Conservation (phyloP, 2,113 vertebrate species). For the Vidua macroura region DNA sequence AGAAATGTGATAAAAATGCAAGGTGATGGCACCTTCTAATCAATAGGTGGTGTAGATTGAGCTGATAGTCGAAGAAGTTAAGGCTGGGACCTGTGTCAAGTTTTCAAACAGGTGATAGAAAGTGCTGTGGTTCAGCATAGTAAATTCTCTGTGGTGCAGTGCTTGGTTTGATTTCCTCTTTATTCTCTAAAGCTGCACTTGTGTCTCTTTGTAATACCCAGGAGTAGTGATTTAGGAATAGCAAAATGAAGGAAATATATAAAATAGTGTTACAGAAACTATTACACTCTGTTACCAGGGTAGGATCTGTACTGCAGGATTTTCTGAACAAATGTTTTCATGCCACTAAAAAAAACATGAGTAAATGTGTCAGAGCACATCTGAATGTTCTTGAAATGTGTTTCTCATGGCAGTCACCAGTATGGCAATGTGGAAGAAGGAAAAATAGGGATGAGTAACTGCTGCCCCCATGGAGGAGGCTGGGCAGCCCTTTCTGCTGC, state of each 20-base stretch:
- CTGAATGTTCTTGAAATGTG: background rate
- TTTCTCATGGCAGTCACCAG: background rate
- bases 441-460: background rate
- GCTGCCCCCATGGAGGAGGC: background rate
- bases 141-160: background rate
- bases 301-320: background rate
- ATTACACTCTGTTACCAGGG: background rate
- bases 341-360: background rate
- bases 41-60: background rate
- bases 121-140: background rate
- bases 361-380: background rate
- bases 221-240: background rate
- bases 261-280: background rate
- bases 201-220: background rate
- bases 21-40: background rate
- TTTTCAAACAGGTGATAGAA: background rate
- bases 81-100: background rate
- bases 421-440: background rate
- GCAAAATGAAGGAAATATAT: background rate
- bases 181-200: background rate
- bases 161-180: background rate
- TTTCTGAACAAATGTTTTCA: background rate
- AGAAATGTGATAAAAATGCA: slow-evolving; percentile 19
- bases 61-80: background rate
- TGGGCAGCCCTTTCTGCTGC: background rate